Percentiles rank a stretch among this genome's conserved stretches.
These are phyloP conservation scores for Agrochola lota DNA, from an alignment of 2,888 invertebrate genomes.

Conservation along the genomic window DNA sequence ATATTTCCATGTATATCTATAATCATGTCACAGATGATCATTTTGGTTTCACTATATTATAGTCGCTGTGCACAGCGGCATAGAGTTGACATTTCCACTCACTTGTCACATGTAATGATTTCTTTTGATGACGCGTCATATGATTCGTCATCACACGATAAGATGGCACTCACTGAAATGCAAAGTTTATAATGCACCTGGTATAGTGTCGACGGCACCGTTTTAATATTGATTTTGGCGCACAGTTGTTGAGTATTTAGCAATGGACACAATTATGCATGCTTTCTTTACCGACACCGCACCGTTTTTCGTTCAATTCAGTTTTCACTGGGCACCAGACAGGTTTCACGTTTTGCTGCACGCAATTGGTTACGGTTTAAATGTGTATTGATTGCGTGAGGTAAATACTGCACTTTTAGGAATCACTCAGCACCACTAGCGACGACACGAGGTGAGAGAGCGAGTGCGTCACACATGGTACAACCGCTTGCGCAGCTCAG, in stretches of 20 bases:
- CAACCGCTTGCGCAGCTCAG: conserved; percentile 62
- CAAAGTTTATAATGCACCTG: conserved; percentile 89
- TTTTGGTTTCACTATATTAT: conserved; percentile 80
- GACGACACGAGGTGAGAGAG: conserved; percentile 90
- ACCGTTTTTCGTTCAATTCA: conserved; percentile 87
- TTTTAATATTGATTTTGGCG: conserved; percentile 90
- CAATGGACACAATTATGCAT: conserved; percentile 90
- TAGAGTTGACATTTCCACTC: conserved; percentile 89
- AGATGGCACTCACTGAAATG: conserved; percentile 91
- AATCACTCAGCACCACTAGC: conserved; percentile 89
- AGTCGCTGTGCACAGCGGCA: conserved; percentile 77
- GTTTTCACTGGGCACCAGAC: conserved; percentile 90
- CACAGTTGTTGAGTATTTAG: conserved; percentile 91
- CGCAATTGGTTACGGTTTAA: conserved; percentile 70
- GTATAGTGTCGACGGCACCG: conserved; percentile 90
- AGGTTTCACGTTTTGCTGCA: conserved; percentile 82
- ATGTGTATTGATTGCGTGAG: conserved; percentile 72
- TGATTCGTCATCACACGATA: conserved; percentile 79
- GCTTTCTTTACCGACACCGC: conserved; percentile 90
- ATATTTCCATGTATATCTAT: conserved; percentile 81
- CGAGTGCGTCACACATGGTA: conserved; percentile 85
- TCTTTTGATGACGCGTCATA: conserved; percentile 79
- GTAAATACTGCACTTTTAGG: conserved; percentile 87
- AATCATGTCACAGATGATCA: conserved; percentile 81
- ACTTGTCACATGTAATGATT: conserved; percentile 94